These are phyloP conservation scores for Leptocoma aspasia DNA, from an alignment of 2,113 vertebrate genomes.

Conservation along the genomic window DNA sequence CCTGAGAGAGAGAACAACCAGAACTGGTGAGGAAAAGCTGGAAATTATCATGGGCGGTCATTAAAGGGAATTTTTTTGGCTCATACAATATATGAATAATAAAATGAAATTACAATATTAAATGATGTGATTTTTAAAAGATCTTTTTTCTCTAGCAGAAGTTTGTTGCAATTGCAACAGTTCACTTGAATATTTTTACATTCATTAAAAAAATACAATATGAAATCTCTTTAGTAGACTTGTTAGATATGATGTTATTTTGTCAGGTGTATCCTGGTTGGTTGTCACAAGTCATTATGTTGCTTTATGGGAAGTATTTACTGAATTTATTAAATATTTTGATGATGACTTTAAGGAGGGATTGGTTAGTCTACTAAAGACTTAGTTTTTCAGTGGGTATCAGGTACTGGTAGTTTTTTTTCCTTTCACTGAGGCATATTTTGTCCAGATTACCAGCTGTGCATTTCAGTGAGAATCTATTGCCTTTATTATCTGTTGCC, in stretches of 20 bases:
- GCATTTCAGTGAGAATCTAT: background rate
- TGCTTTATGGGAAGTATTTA: slow-evolving; percentile 65
- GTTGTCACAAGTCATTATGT: slow-evolving; percentile 61
- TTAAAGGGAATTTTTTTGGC: background rate
- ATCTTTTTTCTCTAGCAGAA: background rate
- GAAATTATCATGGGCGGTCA: background rate
- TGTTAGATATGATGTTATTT: background rate
- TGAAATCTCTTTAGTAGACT: background rate
- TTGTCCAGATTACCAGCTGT: background rate
- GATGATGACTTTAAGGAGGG: slow-evolving; percentile 63
- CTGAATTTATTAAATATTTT: slow-evolving; percentile 48
- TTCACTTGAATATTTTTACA: background rate
- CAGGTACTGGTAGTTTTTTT: slow-evolving; percentile 52
- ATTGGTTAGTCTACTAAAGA: no score
- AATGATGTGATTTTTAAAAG: background rate
- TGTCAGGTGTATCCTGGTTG: slow-evolving; percentile 66
- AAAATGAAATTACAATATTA: background rate
- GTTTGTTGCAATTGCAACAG: background rate
- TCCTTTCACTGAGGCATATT: background rate
- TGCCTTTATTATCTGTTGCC: background rate
- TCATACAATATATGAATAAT: background rate
- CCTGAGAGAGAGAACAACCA: background rate
- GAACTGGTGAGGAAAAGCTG: background rate
- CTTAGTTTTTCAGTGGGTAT: slow-evolving; percentile 66
- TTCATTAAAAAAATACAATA: background rate